phyloP scores from a whole-genome alignment of 2,113 vertebrate species.

The Megaceryle maxima region DNA sequence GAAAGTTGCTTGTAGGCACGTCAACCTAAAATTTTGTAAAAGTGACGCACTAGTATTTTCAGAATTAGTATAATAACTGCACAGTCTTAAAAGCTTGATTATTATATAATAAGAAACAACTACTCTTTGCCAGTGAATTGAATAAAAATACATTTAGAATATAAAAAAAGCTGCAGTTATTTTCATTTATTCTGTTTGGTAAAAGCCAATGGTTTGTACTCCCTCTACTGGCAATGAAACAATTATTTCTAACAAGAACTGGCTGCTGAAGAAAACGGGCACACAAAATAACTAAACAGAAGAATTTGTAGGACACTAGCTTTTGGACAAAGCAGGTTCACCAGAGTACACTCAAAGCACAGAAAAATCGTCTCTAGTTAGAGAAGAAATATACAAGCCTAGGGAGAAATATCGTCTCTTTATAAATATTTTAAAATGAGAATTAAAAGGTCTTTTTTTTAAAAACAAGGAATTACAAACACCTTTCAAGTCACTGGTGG shows the following conservation, averaged over 20 bases:
- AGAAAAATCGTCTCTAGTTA: not conserved
- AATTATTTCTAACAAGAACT: not conserved
- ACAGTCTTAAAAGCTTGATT: not conserved
- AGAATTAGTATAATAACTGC: not conserved
- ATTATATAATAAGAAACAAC: not conserved
- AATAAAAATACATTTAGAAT: not conserved
- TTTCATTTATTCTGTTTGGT: not conserved
- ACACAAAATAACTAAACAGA: not conserved
- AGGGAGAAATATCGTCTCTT: not conserved
- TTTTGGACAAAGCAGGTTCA: not conserved
- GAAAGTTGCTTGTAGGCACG: not conserved
- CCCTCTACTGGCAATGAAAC: constrained; percentile 32
- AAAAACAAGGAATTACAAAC: not conserved
- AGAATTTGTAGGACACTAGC: not conserved
- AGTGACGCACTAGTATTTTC: not conserved
- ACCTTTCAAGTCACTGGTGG: not conserved
- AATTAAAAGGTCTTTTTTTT: not conserved
- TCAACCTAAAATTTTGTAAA: not conserved
- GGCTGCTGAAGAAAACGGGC: not conserved
- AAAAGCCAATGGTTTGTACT: constrained; percentile 7
- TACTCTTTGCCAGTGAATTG: not conserved
- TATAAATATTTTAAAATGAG: not conserved
- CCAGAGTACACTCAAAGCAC: not conserved
- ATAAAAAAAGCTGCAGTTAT: not conserved
- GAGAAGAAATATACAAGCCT: not conserved